Percentiles rank a stretch among this genome's conserved stretches.
These are phyloP conservation scores for Epinotia ramella DNA, from an alignment of 2,888 invertebrate genomes.

Conservation along the genomic window DNA sequence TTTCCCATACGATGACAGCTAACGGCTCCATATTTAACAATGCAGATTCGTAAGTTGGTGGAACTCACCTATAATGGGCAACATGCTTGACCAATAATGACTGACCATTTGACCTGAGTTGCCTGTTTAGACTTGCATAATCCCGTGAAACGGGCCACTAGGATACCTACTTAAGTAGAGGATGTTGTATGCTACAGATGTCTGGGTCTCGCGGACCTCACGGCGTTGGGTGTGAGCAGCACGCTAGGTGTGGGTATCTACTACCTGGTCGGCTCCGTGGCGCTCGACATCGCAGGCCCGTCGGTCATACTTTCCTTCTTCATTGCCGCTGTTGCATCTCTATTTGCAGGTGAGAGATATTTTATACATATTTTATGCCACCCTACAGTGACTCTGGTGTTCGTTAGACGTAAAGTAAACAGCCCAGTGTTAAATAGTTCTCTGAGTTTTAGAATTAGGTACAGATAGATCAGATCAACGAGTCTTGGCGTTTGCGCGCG, in stretches of 20 bases:
- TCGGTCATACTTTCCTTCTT: slow-evolving; percentile 94
- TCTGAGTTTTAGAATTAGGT: neutral
- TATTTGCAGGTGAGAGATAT: slow-evolving; percentile 64
- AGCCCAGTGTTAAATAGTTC: neutral
- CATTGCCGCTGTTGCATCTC: slow-evolving; percentile 93
- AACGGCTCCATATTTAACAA: no score
- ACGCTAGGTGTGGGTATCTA: slow-evolving; percentile 96
- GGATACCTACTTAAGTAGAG: no score
- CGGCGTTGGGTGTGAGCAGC: slow-evolving; percentile 91
- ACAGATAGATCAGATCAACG: neutral
- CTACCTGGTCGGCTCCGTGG: slow-evolving; percentile 93
- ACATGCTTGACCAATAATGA: neutral
- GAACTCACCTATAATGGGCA: no score
- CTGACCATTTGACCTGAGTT: neutral
- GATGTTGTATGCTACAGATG: slow-evolving; percentile 78
- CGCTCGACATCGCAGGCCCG: slow-evolving; percentile 92
- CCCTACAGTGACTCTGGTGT: no score
- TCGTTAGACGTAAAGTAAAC: no score
- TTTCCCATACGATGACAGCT: no score
- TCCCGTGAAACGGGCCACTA: neutral
- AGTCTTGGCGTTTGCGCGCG: no score
- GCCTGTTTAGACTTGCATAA: neutral
- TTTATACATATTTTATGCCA: neutral
- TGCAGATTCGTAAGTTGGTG: no score
- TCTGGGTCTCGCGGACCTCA: slow-evolving; percentile 90